Conservation (phyloP, 2,888 invertebrate species). For the Arrhopalites spinosus region DNA sequence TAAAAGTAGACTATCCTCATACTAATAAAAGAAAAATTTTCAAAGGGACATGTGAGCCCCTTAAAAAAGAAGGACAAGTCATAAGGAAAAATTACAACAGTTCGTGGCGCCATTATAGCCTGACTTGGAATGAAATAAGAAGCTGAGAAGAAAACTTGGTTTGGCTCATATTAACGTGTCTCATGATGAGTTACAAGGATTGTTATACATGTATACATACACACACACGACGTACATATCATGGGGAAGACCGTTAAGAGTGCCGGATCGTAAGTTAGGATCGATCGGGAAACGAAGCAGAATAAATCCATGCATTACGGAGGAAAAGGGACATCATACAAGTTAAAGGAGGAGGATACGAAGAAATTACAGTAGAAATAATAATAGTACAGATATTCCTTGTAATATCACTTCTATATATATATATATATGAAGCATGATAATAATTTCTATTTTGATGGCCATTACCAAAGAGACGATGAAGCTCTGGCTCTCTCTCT, state of each 20-base stretch:
- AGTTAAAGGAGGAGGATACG: not conserved
- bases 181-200: too few relatives aligned
- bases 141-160: not conserved
- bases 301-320: conserved; percentile 30
- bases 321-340: too few relatives aligned
- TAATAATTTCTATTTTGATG: conserved; percentile 33
- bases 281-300: conserved; percentile 11
- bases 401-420: not conserved
- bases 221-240: not conserved
- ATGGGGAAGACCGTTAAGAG: not conserved
- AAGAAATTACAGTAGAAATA: conserved; percentile 14
- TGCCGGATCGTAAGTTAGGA: conserved; percentile 21
- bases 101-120: not conserved
- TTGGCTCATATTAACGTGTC: not conserved
- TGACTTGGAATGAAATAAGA: not conserved
- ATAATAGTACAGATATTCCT: not conserved
- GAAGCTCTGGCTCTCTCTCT: not conserved
- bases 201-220: too few relatives aligned
- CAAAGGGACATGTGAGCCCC: too few relatives aligned
- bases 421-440: not conserved
- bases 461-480: conserved; percentile 17
- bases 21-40: too few relatives aligned
- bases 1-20: too few relatives aligned
- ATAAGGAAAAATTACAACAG: too few relatives aligned
- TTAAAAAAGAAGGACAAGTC: too few relatives aligned